Percentiles rank a stretch among this genome's conserved stretches.
Evolutionary conservation across 2,797 vertebrate species (phyloP).

Genomic region (Pygocentrus nattereri): DNA sequence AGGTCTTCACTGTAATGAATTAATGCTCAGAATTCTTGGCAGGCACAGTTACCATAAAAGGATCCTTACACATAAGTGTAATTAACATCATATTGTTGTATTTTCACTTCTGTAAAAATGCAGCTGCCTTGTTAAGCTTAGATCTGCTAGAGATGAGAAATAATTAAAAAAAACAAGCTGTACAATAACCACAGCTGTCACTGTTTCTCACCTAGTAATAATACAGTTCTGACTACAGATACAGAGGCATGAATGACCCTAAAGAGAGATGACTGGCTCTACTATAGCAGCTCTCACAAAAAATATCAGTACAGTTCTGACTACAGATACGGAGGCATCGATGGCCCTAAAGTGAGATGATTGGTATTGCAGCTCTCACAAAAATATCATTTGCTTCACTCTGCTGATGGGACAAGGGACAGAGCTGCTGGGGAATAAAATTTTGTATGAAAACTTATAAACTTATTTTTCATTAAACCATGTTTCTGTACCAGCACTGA

Average conservation of each 20-base stretch:
- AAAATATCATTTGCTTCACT: constrained; percentile 35
- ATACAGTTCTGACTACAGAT: background rate
- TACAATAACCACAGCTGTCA: background rate
- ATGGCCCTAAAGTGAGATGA: constrained; percentile 31
- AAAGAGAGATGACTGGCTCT: constrained; percentile 31
- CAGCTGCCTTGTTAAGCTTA: background rate
- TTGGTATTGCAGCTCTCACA: constrained; percentile 27
- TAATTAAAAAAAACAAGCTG: background rate
- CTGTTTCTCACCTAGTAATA: background rate
- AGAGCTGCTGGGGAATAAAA: constrained; percentile 43
- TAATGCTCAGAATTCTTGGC: background rate
- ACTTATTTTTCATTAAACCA: constrained; percentile 73
- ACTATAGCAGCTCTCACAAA: constrained; percentile 27
- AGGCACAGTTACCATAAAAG: background rate
- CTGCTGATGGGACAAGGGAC: too few species aligned
- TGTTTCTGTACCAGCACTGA: constrained; percentile 61
- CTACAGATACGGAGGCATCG: background rate
- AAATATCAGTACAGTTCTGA: constrained; percentile 24
- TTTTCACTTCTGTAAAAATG: background rate
- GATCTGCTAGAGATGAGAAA: constrained; percentile 8
- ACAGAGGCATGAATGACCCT: background rate
- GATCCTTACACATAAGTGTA: background rate
- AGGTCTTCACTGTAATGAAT: background rate
- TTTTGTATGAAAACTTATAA: constrained; percentile 59
- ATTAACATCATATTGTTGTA: background rate